phyloP scores from a whole-genome alignment of 1,140 invertebrate genomes.

The Cydia strobilella region DNA sequence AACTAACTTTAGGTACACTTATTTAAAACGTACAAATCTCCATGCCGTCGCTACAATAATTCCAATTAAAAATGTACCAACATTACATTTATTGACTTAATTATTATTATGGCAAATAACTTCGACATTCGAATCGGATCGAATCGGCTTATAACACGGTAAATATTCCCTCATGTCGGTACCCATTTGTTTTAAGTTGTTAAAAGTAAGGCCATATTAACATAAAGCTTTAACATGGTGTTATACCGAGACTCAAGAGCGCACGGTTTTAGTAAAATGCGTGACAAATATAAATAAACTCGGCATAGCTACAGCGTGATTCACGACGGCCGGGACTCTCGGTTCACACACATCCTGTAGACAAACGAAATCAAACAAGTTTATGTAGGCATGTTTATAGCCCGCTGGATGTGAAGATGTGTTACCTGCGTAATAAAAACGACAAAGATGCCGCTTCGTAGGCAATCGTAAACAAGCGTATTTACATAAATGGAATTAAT shows the following conservation, averaged over 20 bases:
- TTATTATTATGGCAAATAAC: neutral
- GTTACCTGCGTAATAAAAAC: constrained; percentile 30
- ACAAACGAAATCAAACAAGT: constrained; percentile 12
- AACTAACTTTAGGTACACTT: neutral
- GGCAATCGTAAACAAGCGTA: constrained; percentile 20
- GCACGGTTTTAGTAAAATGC: constrained; percentile 18
- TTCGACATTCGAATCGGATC: neutral
- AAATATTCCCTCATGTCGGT: neutral
- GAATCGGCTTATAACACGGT: neutral
- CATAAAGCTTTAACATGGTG: neutral
- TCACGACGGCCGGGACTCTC: constrained; percentile 10
- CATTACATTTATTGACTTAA: neutral
- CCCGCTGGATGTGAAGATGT: constrained; percentile 13
- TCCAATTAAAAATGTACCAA: neutral
- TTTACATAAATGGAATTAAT: constrained; percentile 26
- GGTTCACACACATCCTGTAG: constrained; percentile 27
- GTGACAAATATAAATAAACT: constrained; percentile 24
- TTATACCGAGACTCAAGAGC: neutral
- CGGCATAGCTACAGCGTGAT: constrained; percentile 21
- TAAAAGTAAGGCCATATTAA: constrained; percentile 1
- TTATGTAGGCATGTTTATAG: constrained; percentile 24
- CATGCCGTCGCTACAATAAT: neutral
- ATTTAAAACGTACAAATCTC: neutral
- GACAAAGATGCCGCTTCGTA: constrained; percentile 28
- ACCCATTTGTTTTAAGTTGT: neutral